Conservation (phyloP, 2,797 vertebrate species). For the Bryconaethiops microstoma region DNA sequence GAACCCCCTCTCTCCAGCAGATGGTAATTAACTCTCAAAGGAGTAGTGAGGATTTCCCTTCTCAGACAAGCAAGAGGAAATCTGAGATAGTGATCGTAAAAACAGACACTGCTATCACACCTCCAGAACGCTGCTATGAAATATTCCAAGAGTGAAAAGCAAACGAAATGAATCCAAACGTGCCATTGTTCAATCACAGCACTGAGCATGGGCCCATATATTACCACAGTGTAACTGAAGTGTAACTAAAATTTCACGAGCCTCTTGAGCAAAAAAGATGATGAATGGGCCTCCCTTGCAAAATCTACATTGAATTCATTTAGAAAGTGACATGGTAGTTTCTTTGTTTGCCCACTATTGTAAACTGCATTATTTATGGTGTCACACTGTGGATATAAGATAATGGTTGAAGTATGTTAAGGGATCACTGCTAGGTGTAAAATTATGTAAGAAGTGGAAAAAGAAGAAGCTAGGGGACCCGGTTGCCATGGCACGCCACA, state of each 20-base stretch:
- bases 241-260: neutral
- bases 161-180: neutral
- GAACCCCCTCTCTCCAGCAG: slow-evolving; percentile 40
- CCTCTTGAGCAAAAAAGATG: neutral
- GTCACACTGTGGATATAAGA: neutral
- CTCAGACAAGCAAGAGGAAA: slow-evolving; percentile 47
- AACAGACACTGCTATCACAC: slow-evolving; percentile 56
- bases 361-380: neutral
- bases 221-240: neutral
- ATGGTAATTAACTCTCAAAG: slow-evolving; percentile 52
- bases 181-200: neutral
- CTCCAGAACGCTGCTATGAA: slow-evolving; percentile 36
- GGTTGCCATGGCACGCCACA: neutral
- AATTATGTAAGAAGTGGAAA: neutral
- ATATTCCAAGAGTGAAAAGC: neutral
- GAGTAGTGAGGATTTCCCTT: slow-evolving; percentile 52
- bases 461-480: neutral
- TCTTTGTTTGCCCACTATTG: neutral
- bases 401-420: neutral
- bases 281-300: neutral
- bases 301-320: neutral
- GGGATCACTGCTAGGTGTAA: too few relatives aligned
- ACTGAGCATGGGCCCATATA: neutral
- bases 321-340: neutral
- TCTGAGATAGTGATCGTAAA: slow-evolving; percentile 39